These are phyloP conservation scores for Macrobrachium rosenbergii DNA, from an alignment of 1,140 invertebrate species.

Conservation along the genomic window DNA sequence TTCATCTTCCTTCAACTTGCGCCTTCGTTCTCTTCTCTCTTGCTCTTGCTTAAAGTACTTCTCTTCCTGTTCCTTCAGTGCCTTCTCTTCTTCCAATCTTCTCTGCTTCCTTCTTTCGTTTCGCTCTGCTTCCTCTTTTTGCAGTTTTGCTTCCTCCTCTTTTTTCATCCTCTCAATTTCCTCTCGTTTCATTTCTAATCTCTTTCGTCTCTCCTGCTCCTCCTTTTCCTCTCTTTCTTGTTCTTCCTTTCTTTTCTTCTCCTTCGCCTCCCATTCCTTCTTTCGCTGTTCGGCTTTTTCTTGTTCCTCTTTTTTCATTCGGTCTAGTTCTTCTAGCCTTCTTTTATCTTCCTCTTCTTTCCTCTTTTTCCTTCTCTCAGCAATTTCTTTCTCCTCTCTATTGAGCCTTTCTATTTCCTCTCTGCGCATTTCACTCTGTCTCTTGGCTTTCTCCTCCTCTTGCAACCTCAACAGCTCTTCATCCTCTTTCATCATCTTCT, in stretches of 20 bases:
- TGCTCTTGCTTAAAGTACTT: slow-evolving; percentile 15
- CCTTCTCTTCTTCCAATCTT: slow-evolving; percentile 50
- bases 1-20: slow-evolving; percentile 34
- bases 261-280: slow-evolving; percentile 39
- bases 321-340: background rate
- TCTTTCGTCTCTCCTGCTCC: slow-evolving; percentile 36
- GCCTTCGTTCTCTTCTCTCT: slow-evolving; percentile 26
- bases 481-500: slow-evolving; percentile 32
- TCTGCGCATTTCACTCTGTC: slow-evolving; percentile 26
- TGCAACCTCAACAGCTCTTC: slow-evolving; percentile 45
- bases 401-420: background rate
- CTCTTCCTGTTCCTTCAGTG: slow-evolving; percentile 54
- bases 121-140: slow-evolving; percentile 24
- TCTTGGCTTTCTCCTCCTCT: slow-evolving; percentile 62
- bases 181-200: slow-evolving; percentile 28
- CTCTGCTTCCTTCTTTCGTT: slow-evolving; percentile 2
- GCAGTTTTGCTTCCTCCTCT: slow-evolving; percentile 31
- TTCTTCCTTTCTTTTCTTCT: slow-evolving; percentile 8
- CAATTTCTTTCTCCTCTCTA: slow-evolving; percentile 17
- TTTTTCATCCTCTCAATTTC: slow-evolving; percentile 13
- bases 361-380: slow-evolving; percentile 32
- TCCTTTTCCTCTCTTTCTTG: slow-evolving; percentile 43
- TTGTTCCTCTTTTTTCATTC: slow-evolving; percentile 31
- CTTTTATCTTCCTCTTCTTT: slow-evolving; percentile 22
- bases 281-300: slow-evolving; percentile 15